Evolutionary conservation across 2,888 invertebrate species (phyloP), one percentile per base, ranked within the genome.

Genomic region (Dolomedes plantarius): DNA sequence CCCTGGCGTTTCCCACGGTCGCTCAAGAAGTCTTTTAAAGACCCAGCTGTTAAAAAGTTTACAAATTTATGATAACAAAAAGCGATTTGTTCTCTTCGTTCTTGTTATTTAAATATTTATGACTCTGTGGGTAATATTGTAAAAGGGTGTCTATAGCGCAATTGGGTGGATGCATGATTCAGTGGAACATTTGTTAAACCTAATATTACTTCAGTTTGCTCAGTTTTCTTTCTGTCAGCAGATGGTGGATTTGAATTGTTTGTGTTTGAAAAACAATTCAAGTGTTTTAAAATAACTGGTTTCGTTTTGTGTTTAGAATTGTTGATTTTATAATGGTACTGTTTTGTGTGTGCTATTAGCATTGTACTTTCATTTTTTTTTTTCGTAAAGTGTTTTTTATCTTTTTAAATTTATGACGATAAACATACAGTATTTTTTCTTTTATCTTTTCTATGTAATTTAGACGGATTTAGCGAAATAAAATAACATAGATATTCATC

Each of bases 11-110:
- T 46, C 46, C 46, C 46, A 46, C 16, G 16, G 7, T 9, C 16
- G 16, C 46, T 16, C 46, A 46, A 46, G 46, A 46, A 16, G 16
- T 16, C 9, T 46, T 16, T 46, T 46, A 11, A 46, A 7, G 46
- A 46, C 46, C 46, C 46, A 46, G 46, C 46, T 46, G 46, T 46
- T 46, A 46, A 7, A 36, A 46, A 46, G 46, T 46, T 46, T 46
- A 16, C 46, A 46, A 46, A 46, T 46, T 16, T 46, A 46, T 46
- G 46, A 16, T 46, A 46, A 46, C 46, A 46, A 46, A 16, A 36
- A 36, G 2, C 9, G 9, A 2, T 7, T 16, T 46, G 9, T 16
- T 5, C 11, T 36, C 36, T 11, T 36, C 11, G 11, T 36, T 46
- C 16, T 36, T 46, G 6, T 2, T 16, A 2, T 46, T 46, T 46